Evolutionary conservation across 2,797 vertebrate species (phyloP), one percentile per base, ranked within the genome.

Genomic region (Ceyx erithaca): DNA sequence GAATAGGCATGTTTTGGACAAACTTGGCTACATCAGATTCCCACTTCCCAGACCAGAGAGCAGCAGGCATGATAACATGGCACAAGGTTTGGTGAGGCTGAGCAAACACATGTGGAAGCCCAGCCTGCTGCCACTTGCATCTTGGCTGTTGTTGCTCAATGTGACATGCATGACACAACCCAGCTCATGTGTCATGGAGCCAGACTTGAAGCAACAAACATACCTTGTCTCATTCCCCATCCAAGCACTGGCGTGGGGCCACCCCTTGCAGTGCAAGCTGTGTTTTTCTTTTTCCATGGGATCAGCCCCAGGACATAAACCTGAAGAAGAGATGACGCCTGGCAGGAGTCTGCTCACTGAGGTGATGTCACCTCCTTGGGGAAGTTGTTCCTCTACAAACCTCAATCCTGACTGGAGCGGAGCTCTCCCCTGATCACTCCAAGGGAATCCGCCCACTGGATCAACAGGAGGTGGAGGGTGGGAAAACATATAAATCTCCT

Each of bases 401-500:
- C 92, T 93, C 90, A 80, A 83, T 94, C 90, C 81, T 87, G 63
- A 37, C 68, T 68, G 92, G 88, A 91, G 55, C 46, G 23, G 88
- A 77, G 69, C 22, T 90, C 52, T 89, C 66, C 82, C 26, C 31
- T 62, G 68, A 61, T 80, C 55, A 75, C 8, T 16, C 43, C 1
- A 0, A 76, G 23, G 62, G 85, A 93, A 90, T 91, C 95, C 92
- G 15, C 95, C 95, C 92, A 95, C 72, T 66, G 76, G 21, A 92
- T 82, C 92, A 82, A 5, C 69, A 37, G 35, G 1, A 82, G 69
- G 57, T 46, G 49, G 90, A 92, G 86, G 62, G 76, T 83, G 51
- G 92, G 63, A 94, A 87, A 88, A 72, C 10, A 30, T 94, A 96
- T 94, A 96, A 95, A 95, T 64, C 14, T 92, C 16, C 71, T 46